phyloP scores from a whole-genome alignment of 1,140 invertebrate species.

The Bombus affinis region DNA sequence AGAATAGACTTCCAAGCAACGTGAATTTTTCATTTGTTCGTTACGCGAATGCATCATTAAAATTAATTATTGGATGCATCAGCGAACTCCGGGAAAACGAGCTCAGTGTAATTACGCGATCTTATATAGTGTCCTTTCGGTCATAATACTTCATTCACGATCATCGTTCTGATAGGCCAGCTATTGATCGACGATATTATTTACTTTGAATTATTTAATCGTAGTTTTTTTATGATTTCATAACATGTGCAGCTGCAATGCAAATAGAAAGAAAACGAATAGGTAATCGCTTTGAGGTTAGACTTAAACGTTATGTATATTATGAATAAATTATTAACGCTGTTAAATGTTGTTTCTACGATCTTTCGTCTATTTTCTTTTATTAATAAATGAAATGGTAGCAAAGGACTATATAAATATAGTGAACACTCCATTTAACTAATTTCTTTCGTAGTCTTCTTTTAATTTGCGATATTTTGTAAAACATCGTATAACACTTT shows the following conservation, averaged over 20 bases:
- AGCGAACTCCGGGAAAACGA: conserved; percentile 7
- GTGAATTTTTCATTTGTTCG: conserved; percentile 27
- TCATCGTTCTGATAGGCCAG: not conserved
- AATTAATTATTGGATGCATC: conserved; percentile 23
- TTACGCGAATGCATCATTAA: conserved; percentile 13
- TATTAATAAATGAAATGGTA: not conserved
- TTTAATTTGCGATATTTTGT: not conserved
- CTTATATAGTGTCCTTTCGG: no score
- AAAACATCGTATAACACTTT: not conserved
- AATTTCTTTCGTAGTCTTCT: not conserved
- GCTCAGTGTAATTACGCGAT: not conserved
- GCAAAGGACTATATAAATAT: not conserved
- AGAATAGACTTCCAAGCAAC: conserved; percentile 22
- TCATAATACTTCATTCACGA: not conserved
- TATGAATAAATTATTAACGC: not conserved
- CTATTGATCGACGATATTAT: not conserved
- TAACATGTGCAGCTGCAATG: not conserved
- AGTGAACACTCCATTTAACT: not conserved
- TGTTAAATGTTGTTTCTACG: not conserved
- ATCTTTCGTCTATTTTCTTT: not conserved
- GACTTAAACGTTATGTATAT: not conserved
- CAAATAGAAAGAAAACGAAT: no score
- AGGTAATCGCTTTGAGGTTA: not conserved
- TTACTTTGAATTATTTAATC: not conserved
- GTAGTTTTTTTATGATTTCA: not conserved